Evolutionary conservation across 2,113 vertebrate genomes (phyloP).

Genomic region (Muntiacus muntjak): DNA sequence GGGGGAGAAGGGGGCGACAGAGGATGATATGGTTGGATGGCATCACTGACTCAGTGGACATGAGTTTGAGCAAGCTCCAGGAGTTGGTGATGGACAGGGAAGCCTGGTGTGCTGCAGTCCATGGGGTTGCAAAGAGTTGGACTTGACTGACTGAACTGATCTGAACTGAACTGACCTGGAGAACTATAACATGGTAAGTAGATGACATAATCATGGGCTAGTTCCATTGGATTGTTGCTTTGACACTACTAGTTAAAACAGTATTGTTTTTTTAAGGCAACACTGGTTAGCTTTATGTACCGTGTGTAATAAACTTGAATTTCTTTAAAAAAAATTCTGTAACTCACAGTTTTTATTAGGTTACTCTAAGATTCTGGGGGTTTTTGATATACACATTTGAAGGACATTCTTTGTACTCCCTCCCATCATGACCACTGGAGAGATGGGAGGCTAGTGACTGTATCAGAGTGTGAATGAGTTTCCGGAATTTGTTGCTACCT

Average conservation of each 20-base stretch:
- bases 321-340: not conserved
- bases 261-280: not conserved
- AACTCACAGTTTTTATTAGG: not conserved
- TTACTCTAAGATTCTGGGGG: not conserved
- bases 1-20: not conserved
- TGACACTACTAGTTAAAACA: not conserved
- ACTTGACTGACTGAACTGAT: not conserved
- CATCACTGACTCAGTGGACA: not conserved
- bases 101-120: not conserved
- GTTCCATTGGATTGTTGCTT: not conserved
- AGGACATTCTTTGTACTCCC: not conserved
- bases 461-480: not conserved
- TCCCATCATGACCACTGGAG: not conserved
- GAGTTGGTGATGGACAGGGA: not conserved
- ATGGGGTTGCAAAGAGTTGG: not conserved
- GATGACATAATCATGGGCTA: not conserved
- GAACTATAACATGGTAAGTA: not conserved
- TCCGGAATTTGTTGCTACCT: not conserved
- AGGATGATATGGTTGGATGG: not conserved
- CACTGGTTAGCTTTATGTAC: not conserved
- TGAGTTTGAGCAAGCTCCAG: not conserved
- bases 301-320: not conserved
- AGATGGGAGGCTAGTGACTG: not conserved
- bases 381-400: not conserved
- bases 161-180: not conserved